phyloP scores from a whole-genome alignment of 2,113 vertebrate genomes.

The Pachyramphus minor region DNA sequence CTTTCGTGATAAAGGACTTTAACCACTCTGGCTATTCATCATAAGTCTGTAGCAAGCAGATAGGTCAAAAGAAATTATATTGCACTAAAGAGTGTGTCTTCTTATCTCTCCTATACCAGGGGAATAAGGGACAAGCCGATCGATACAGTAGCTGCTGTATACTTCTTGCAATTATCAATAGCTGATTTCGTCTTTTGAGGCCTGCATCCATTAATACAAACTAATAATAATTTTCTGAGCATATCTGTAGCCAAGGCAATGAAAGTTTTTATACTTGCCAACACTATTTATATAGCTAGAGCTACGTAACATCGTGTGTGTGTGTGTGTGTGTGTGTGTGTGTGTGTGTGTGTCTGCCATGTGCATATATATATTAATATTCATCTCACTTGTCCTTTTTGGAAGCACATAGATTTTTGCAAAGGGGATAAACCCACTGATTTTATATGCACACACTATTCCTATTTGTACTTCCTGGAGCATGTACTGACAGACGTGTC shows the following conservation, averaged over 20 bases:
- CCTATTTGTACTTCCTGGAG: not conserved
- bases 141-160: slow-evolving; percentile 96
- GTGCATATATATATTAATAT: not conserved
- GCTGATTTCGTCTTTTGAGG: slow-evolving; percentile 96
- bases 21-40: slow-evolving; percentile 99
- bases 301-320: not conserved
- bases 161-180: slow-evolving; percentile 99
- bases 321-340: not conserved
- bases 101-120: slow-evolving; percentile 98
- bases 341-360: not conserved
- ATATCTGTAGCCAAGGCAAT: slow-evolving; percentile 72
- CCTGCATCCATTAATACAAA: slow-evolving; percentile 98
- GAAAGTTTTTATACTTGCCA: slow-evolving; percentile 50
- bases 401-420: not conserved
- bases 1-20: slow-evolving; percentile 99
- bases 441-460: not conserved
- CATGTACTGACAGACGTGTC: not conserved
- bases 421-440: not conserved
- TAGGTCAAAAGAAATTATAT: slow-evolving; percentile 99
- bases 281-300: slow-evolving; percentile 11
- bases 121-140: slow-evolving; percentile 97
- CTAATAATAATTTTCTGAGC: slow-evolving; percentile 91
- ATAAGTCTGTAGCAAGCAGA: slow-evolving; percentile 99
- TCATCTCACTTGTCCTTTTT: not conserved
- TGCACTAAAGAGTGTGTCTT: slow-evolving; percentile 99